A percentile compares a stretch with the other conserved stretches of the same genome.
phyloP scores from a whole-genome alignment of 2,888 invertebrate genomes.

The Chloromyia formosa region DNA sequence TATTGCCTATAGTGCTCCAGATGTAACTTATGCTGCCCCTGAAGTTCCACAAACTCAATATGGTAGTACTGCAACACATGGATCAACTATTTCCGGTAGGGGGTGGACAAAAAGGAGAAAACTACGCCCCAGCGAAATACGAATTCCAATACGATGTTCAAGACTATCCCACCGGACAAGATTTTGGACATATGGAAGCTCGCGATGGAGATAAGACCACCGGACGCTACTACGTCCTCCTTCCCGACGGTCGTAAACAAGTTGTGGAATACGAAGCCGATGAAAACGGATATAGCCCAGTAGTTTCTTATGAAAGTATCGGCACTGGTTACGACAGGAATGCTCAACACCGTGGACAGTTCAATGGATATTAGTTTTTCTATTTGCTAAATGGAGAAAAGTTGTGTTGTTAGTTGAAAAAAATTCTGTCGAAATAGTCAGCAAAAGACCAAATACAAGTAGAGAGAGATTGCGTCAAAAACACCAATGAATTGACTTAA shows the following conservation, averaged over 20 bases:
- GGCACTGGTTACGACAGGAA: constrained; percentile 60
- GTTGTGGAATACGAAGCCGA: constrained; percentile 77
- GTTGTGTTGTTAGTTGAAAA: no score
- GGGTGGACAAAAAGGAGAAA: constrained; percentile 57
- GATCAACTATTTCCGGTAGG: constrained; percentile 54
- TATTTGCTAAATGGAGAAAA: no score
- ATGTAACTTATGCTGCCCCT: constrained; percentile 55
- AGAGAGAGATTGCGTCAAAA: no score
- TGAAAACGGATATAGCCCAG: constrained; percentile 73
- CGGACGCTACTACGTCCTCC: constrained; percentile 72
- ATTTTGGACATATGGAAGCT: constrained; percentile 74
- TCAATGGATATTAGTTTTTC: no score
- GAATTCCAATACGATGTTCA: constrained; percentile 75
- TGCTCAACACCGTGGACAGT: constrained; percentile 50
- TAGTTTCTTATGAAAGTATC: constrained; percentile 73
- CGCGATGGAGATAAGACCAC: constrained; percentile 71
- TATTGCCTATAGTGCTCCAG: constrained; percentile 64
- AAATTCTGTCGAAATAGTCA: no score
- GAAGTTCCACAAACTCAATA: constrained; percentile 50
- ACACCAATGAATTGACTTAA: no score
- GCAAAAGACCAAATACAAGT: no score
- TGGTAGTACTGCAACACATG: constrained; percentile 37
- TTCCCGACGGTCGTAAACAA: constrained; percentile 76
- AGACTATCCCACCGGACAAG: constrained; percentile 71
- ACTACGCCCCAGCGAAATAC: constrained; percentile 74